phyloP scores from a whole-genome alignment of 2,797 vertebrate genomes.

The Psittacula echo region DNA sequence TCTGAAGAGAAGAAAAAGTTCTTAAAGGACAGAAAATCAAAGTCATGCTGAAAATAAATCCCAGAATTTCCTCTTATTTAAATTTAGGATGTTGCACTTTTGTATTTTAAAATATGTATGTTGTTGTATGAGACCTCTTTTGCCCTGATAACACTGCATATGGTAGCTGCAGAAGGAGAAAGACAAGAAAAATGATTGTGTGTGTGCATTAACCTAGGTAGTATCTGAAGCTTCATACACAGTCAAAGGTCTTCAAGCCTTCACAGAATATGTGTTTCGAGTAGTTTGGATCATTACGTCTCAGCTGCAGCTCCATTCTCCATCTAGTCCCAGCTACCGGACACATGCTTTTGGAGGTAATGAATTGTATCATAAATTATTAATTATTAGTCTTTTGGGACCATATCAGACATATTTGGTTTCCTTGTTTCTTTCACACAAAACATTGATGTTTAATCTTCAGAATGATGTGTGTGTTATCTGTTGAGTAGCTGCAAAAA shows the following conservation, averaged over 20 bases:
- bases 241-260: conserved; percentile 73
- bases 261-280: conserved; percentile 78
- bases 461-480: accelerated
- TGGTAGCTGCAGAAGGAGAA: background rate
- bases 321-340: conserved; percentile 68
- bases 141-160: background rate
- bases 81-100: background rate
- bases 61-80: background rate
- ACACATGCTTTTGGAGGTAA: conserved; percentile 79
- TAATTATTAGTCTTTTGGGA: background rate
- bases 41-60: background rate
- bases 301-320: conserved; percentile 73
- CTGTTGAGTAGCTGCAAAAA: background rate
- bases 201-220: conserved; percentile 63
- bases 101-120: background rate
- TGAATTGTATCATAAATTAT: background rate
- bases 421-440: background rate
- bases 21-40: background rate
- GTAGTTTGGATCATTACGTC: conserved; percentile 79
- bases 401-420: background rate
- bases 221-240: conserved; percentile 67
- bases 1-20: background rate
- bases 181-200: background rate
- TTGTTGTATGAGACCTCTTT: background rate
- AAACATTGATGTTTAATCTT: background rate